Percentiles rank a stretch among this genome's conserved stretches.
Evolutionary conservation across 2,888 invertebrate genomes (phyloP).

Genomic region (Pecten maximus): DNA sequence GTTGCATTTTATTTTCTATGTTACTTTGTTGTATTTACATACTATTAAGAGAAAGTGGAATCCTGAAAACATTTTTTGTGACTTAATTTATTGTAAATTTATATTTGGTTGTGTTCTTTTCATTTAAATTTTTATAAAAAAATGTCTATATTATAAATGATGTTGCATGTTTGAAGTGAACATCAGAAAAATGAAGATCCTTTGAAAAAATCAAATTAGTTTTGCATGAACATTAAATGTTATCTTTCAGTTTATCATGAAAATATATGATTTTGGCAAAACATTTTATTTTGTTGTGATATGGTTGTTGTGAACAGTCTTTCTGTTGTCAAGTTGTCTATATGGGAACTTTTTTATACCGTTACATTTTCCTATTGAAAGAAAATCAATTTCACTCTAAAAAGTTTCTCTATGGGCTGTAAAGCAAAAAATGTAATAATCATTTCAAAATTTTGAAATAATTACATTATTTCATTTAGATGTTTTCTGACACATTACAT

Average conservation of each 20-base stretch:
- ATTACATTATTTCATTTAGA: too few relatives aligned
- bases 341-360: not conserved
- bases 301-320: not conserved
- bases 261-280: not conserved
- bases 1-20: not conserved
- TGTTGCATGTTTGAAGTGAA: not conserved
- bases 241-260: not conserved
- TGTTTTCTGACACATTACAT: too few relatives aligned
- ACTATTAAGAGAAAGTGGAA: not conserved
- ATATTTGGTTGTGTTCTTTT: not conserved
- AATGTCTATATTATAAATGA: not conserved
- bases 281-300: not conserved
- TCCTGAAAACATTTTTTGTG: not conserved
- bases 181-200: not conserved
- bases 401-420: too few relatives aligned
- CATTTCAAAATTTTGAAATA: too few relatives aligned
- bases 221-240: not conserved
- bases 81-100: not conserved
- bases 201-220: not conserved
- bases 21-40: not conserved
- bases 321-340: not conserved
- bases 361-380: too few relatives aligned
- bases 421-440: too few relatives aligned
- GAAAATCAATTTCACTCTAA: too few relatives aligned
- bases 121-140: too few relatives aligned